Evolutionary conservation across 2,888 invertebrate genomes (phyloP), one percentile per base, ranked within the genome.

Genomic region (Eudemis profundana): DNA sequence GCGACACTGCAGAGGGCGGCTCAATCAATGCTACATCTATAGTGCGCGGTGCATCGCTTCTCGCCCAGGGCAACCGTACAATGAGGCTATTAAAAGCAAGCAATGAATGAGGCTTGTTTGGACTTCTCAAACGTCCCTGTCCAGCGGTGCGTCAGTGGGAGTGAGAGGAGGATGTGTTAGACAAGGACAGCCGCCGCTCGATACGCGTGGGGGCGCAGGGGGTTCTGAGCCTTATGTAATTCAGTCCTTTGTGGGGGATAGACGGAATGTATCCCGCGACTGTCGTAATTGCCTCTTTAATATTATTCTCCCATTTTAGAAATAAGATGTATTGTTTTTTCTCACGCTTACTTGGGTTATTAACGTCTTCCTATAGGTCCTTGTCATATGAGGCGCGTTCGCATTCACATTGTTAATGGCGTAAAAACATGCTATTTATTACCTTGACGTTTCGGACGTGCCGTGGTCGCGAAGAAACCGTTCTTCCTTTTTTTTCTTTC

Each of bases 201-300:
- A 84, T 85, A 85, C 81, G 79, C 83, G 42, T 21, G n/a, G 50
- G 19, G 53, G 44, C 46, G 46, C 33, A 47, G 42, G 57, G 50
- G 57, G 64, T 51, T 47, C 54, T 38, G 64, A 67, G 61, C 54
- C 67, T 69, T 69, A 69, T 67, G 67, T 69, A 83, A 83, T 81
- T 80, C 80, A 77, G 74, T 73, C 69, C 73, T 79, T 75, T 72
- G 78, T 76, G 77, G 78, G 76, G 75, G 74, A 74, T 74, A 72
- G 72, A 73, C 71, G 78, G 79, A 80, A 78, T 80, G 78, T 78
- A 79, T 75, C 76, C 72, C 74, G 47, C 72, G 72, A 23, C 69
- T 73, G 70, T 70, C 77, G 77, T 83, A 83, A 84, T 85, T 83
- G 83, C 78, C 78, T 74, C 73, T 72, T 76, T 77, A 78, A 68